A percentile compares a stretch with the other conserved stretches of the same genome.
These are phyloP conservation scores for Amphibalanus amphitrite DNA, from an alignment of 1,140 invertebrate genomes.

Conservation along the genomic window DNA sequence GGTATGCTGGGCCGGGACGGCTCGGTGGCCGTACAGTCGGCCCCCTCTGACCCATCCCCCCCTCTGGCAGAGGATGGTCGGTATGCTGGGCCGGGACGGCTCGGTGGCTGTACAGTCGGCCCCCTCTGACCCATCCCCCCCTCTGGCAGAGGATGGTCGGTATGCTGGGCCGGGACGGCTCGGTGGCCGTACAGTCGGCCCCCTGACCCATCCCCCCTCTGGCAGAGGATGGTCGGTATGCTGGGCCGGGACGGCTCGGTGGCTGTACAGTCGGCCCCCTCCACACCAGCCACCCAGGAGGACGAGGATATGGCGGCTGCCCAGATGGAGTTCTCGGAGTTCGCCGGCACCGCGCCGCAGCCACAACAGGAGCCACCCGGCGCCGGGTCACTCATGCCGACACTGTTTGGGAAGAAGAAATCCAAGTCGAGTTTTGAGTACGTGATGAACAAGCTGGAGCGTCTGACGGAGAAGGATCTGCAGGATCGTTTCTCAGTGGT, in stretches of 20 bases:
- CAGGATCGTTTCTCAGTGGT: slow-evolving; percentile 28
- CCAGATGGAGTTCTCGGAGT: slow-evolving; percentile 15
- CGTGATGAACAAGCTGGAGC: slow-evolving; percentile 1
- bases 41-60: no score
- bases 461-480: slow-evolving; percentile 20
- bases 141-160: no score
- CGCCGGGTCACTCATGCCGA: slow-evolving; percentile 20
- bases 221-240: slow-evolving; percentile 12
- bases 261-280: slow-evolving; percentile 2
- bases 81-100: no score
- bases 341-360: slow-evolving; percentile 14
- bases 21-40: no score
- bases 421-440: neutral
- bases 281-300: neutral
- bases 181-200: no score
- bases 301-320: slow-evolving; percentile 13
- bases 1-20: no score
- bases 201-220: no score
- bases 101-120: no score
- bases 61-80: no score
- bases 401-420: slow-evolving; percentile 3
- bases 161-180: no score
- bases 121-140: no score
- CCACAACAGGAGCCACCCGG: slow-evolving; percentile 12
- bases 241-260: slow-evolving; percentile 5